phyloP scores from a whole-genome alignment of 2,113 vertebrate species.

The Etia nguti region DNA sequence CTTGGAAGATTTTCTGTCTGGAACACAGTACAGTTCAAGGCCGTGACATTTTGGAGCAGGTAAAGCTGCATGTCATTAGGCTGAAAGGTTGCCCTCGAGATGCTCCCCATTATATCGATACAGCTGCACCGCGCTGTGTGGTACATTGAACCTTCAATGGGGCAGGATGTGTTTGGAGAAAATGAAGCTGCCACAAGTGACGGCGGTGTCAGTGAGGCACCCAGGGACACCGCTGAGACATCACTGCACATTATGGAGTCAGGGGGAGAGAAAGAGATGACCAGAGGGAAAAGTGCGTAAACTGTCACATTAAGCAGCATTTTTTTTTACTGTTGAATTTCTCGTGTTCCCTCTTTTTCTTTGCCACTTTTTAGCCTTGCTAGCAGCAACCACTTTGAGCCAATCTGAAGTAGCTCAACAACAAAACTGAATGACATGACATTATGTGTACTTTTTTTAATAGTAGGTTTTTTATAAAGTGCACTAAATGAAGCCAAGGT shows the following conservation, averaged over 20 bases:
- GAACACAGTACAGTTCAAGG: not conserved
- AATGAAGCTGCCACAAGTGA: conserved; percentile 34
- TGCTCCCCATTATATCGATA: conserved; percentile 15
- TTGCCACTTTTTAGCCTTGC: not conserved
- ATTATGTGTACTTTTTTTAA: not conserved
- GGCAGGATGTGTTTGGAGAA: conserved; percentile 33
- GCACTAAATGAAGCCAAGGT: not conserved
- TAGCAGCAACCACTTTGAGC: not conserved
- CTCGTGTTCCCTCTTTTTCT: not conserved
- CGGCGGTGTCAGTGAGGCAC: conserved; percentile 11
- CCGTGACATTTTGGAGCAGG: conserved; percentile 10
- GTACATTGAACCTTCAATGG: conserved; percentile 40
- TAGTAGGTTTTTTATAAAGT: not conserved
- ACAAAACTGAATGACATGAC: not conserved
- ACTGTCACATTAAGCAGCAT: conserved; percentile 15
- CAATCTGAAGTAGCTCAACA: not conserved
- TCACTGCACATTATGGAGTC: conserved; percentile 13
- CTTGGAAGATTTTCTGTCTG: not conserved
- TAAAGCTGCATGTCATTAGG: conserved; percentile 28
- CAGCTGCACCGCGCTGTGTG: conserved; percentile 4
- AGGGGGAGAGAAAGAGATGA: not conserved
- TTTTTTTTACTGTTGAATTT: not conserved
- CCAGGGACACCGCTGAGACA: conserved; percentile 32
- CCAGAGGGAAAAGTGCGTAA: not conserved
- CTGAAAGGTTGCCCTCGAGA: conserved; percentile 25